phyloP scores from a whole-genome alignment of 2,888 invertebrate species.

The Halictus ligatus region DNA sequence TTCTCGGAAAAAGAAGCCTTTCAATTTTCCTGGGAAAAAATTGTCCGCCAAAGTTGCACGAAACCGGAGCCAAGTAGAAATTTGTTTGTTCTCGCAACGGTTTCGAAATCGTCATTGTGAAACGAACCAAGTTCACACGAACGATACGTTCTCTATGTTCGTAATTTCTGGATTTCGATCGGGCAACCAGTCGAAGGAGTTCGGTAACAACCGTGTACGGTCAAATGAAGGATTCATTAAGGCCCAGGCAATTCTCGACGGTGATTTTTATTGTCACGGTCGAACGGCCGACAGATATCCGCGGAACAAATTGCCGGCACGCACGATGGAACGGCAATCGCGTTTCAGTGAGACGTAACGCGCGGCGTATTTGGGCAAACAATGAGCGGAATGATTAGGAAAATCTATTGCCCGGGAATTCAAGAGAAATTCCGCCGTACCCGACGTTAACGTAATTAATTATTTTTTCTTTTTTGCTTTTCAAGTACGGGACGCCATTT shows the following conservation, averaged over 20 bases:
- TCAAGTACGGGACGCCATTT: neutral
- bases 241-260: slow-evolving; percentile 1
- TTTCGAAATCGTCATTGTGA: too few relatives aligned
- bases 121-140: too few relatives aligned
- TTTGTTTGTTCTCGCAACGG: too few relatives aligned
- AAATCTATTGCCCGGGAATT: slow-evolving; percentile 35
- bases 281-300: slow-evolving; percentile 27
- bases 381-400: slow-evolving; percentile 42
- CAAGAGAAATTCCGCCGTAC: slow-evolving; percentile 31
- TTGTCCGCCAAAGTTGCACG: too few relatives aligned
- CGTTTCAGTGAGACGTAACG: slow-evolving; percentile 40
- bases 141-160: neutral
- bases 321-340: slow-evolving; percentile 27
- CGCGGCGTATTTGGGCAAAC: slow-evolving; percentile 50
- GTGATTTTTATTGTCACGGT: slow-evolving; percentile 33
- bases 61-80: too few relatives aligned
- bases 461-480: neutral
- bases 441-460: neutral
- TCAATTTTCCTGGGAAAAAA: too few relatives aligned
- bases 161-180: neutral
- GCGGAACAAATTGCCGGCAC: slow-evolving; percentile 35
- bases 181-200: neutral
- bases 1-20: too few relatives aligned
- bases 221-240: slow-evolving; percentile 10
- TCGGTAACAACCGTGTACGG: neutral